A percentile compares a stretch with the other conserved stretches of the same genome.
phyloP scores from a whole-genome alignment of 1,140 invertebrate genomes.

The Chionoecetes opilio region DNA sequence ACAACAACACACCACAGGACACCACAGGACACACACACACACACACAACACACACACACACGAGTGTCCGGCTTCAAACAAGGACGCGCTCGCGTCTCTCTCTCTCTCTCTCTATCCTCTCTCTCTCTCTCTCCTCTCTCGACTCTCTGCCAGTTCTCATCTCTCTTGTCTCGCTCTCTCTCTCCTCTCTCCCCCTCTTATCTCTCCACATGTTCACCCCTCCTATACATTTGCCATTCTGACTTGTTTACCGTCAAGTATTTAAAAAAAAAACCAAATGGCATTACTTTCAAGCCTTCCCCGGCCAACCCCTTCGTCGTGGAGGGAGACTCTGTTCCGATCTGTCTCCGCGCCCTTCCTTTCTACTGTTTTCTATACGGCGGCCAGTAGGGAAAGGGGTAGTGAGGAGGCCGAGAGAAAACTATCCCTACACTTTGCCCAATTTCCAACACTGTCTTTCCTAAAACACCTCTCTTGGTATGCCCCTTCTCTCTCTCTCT shows the following conservation, averaged over 20 bases:
- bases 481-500: neutral
- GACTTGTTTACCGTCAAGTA: neutral
- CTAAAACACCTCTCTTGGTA: neutral
- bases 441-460: conserved; percentile 15
- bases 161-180: conserved; percentile 64
- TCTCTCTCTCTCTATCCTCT: conserved; percentile 37
- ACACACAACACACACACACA: neutral
- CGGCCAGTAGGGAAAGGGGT: neutral
- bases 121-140: neutral
- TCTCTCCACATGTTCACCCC: too few species aligned
- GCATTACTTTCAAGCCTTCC: conserved; percentile 46
- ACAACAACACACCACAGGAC: neutral
- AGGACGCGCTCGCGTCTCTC: too few species aligned
- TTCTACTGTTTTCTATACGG: too few species aligned
- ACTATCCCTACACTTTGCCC: neutral
- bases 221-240: neutral
- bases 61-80: too few species aligned
- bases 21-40: neutral
- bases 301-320: neutral
- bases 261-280: neutral
- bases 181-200: conserved; percentile 63
- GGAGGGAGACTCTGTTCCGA: neutral
- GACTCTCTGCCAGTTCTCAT: too few species aligned
- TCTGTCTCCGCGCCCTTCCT: too few species aligned
- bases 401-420: neutral